Conservation (phyloP, 2,113 vertebrate species). For the Pelecanoides urinatrix region DNA sequence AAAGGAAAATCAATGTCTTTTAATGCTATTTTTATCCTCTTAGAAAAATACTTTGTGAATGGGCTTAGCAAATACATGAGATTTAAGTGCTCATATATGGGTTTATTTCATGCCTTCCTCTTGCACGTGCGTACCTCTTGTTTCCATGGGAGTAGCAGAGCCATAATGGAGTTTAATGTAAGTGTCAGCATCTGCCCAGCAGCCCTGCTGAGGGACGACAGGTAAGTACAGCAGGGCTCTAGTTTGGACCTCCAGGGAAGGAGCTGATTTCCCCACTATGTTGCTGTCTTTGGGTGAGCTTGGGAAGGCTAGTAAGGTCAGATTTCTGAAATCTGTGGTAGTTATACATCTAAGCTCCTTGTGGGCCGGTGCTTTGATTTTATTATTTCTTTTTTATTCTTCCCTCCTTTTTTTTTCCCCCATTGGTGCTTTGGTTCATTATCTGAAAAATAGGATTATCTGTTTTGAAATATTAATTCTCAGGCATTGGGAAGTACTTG, state of each 20-base stretch:
- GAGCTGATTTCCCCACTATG: background rate
- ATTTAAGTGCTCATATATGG: accelerated
- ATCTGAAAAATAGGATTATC: background rate
- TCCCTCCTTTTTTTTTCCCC: background rate
- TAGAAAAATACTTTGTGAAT: background rate
- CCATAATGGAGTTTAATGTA: background rate
- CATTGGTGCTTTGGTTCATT: background rate
- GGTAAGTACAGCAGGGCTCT: background rate
- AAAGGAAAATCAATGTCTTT: background rate
- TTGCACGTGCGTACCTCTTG: accelerated
- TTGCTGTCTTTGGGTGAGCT: background rate
- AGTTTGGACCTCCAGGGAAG: background rate
- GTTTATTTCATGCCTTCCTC: background rate
- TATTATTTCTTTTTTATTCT: too few relatives aligned
- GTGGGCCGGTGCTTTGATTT: background rate
- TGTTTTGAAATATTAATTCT: background rate
- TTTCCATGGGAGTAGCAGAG: background rate
- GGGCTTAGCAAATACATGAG: background rate
- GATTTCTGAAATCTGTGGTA: background rate
- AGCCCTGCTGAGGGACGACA: background rate
- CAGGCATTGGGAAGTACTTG: background rate
- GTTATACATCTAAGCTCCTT: background rate
- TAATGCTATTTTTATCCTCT: background rate
- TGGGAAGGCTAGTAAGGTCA: background rate
- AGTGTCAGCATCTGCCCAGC: background rate